Evolutionary conservation across 2,888 invertebrate genomes (phyloP).

Genomic region (Elegia similella): DNA sequence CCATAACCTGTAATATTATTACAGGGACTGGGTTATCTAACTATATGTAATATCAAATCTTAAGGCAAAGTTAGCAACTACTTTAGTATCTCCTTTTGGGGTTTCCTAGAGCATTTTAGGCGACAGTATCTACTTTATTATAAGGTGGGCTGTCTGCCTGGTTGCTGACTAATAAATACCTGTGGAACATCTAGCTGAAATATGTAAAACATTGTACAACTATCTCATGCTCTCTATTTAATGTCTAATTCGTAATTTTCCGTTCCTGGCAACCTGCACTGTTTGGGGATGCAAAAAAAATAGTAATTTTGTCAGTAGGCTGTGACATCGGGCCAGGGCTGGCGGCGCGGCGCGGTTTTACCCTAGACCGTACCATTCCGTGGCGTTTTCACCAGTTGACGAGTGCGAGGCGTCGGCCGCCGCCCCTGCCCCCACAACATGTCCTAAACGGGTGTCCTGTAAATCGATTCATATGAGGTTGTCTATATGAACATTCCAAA

Average conservation of each 20-base stretch:
- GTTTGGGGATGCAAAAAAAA: slow-evolving; percentile 68
- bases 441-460: slow-evolving; percentile 35
- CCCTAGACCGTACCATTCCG: slow-evolving; percentile 45
- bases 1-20: too few relatives aligned
- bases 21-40: too few relatives aligned
- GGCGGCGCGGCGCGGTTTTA: slow-evolving; percentile 49
- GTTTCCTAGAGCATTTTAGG: neutral
- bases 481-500: slow-evolving; percentile 81
- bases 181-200: neutral
- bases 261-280: slow-evolving; percentile 39
- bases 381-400: slow-evolving; percentile 44
- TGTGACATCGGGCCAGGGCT: slow-evolving; percentile 44
- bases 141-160: neutral
- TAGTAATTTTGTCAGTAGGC: slow-evolving; percentile 62
- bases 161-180: neutral
- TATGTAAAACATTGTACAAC: neutral
- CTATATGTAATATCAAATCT: too few relatives aligned
- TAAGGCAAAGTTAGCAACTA: too few relatives aligned
- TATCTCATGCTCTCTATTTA: slow-evolving; percentile 23
- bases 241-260: slow-evolving; percentile 17
- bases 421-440: slow-evolving; percentile 19
- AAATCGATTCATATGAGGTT: slow-evolving; percentile 73
- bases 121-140: neutral
- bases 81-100: too few relatives aligned
- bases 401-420: slow-evolving; percentile 21